Base-by-base conservation (phyloP, 2,113 vertebrate genomes). In the Gavialis gangeticus region DNA sequence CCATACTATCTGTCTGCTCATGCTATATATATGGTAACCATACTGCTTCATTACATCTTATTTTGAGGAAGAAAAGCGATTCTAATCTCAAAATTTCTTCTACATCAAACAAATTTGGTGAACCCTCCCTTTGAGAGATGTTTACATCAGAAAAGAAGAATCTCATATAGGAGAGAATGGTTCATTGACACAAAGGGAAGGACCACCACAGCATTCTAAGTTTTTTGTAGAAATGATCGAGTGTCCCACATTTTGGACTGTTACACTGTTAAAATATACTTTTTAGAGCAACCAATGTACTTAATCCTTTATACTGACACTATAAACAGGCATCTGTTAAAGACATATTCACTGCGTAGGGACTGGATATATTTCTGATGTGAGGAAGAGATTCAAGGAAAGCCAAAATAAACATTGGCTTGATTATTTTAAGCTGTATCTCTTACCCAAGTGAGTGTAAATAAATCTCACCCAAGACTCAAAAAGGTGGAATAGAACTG, bases 221-320 rank as follows among this genome's bases (percentile, higher is more conserved):
- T 93, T 96, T 92, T 56, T 79, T 73, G 30, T 1, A 56, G 92
- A 84, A 76, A 13, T 81, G 81, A 21, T 66, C 80, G 66, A 59
- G 37, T 79, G 55, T 57, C 79, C 9, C 12, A 6, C 46, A 75
- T 18, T 4, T 59, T 58, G 34, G 56, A 77, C 63, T 34, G 67
- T 57, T 34, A 63, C 60, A 60, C 59, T 82, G 75, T 77, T 91
- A 95, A 87, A 13, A 17, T 66, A 82, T 0, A 1, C 78, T 84
- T 96, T 86, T 71, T 90, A 25, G 89, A 96, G 78, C 94, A 95
- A 95, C 96, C 96, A 91, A 92, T 46, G 93, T 71, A 92, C 85
- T 95, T 46, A 46, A 46, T 46, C 46, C 46, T 46, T 27, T 17
- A 9, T 62, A 96, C n/a, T 75, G 89, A 81, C 63, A 79, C 54